Conservation (phyloP, 1,140 invertebrate species). For the Apolygus lucorum region DNA sequence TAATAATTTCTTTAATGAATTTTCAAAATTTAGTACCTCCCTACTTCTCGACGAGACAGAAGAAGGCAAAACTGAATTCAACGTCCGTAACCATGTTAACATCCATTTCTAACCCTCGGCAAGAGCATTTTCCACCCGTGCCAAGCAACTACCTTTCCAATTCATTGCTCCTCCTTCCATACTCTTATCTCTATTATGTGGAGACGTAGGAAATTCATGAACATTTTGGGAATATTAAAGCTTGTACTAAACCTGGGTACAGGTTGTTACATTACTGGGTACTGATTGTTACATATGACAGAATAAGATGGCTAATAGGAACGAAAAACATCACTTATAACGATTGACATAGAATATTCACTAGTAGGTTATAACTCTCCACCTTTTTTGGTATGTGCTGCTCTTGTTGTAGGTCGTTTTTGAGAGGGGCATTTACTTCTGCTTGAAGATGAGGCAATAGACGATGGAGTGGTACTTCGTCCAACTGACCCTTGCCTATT, state of each 20-base stretch:
- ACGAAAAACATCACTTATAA: background rate
- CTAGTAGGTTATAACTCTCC: background rate
- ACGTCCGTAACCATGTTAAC: too few species aligned
- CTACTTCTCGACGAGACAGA: too few species aligned
- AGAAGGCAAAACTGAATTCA: too few species aligned
- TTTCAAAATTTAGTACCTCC: too few species aligned
- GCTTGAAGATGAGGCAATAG: slow-evolving; percentile 43
- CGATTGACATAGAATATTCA: background rate
- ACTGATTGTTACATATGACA: background rate
- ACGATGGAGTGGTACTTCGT: slow-evolving; percentile 51
- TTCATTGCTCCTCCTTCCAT: too few species aligned
- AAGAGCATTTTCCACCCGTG: too few species aligned
- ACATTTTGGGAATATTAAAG: background rate
- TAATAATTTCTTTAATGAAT: too few species aligned
- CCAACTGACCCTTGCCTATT: slow-evolving; percentile 28
- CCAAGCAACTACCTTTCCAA: too few species aligned
- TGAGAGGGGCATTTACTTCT: background rate
- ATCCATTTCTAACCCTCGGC: too few species aligned
- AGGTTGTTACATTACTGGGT: background rate
- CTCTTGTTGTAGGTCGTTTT: background rate
- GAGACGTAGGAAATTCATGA: background rate
- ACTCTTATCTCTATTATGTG: too few species aligned
- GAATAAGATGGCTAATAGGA: background rate
- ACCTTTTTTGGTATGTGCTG: background rate
- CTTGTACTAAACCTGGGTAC: background rate